Conservation (phyloP, 2,888 invertebrate species). For the Drosophila phalerata region DNA sequence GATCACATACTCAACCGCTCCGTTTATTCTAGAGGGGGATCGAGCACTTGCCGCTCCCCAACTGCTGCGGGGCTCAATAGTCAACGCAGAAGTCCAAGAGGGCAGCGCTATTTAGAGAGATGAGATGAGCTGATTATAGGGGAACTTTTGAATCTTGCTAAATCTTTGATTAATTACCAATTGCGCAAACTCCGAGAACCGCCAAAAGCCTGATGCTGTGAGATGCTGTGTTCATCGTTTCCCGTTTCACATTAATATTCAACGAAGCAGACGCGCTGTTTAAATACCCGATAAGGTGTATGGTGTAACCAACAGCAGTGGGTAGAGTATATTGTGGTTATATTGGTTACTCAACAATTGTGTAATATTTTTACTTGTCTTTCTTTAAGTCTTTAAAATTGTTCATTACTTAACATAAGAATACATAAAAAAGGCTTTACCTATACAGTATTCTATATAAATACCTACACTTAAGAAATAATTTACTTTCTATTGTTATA, state of each 20-base stretch:
- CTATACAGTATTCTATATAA: too few species aligned
- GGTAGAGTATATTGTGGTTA: conserved; percentile 15
- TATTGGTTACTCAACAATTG: background rate
- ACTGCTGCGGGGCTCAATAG: conserved; percentile 83
- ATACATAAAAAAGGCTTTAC: too few species aligned
- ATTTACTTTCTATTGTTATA: too few species aligned
- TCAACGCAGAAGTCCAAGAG: conserved; percentile 50
- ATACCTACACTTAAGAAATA: too few species aligned
- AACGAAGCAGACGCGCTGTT: conserved; percentile 15
- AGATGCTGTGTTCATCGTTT: conserved; percentile 47
- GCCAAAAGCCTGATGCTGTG: conserved; percentile 44
- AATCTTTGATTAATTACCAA: conserved; percentile 65
- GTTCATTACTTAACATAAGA: too few species aligned
- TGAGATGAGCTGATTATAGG: conserved; percentile 4
- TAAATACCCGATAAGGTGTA: conserved; percentile 46
- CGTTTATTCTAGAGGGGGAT: conserved; percentile 84
- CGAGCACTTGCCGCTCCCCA: conserved; percentile 88
- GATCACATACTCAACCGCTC: conserved; percentile 89
- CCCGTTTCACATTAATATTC: conserved; percentile 30
- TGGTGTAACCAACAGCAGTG: background rate
- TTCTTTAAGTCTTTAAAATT: too few species aligned
- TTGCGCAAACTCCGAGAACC: conserved; percentile 40
- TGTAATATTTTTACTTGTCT: too few species aligned
- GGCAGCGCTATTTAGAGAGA: conserved; percentile 34
- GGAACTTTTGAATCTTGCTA: background rate